These are phyloP conservation scores for Neosilurus hyrtlii DNA, from an alignment of 2,797 vertebrate genomes.

Conservation along the genomic window DNA sequence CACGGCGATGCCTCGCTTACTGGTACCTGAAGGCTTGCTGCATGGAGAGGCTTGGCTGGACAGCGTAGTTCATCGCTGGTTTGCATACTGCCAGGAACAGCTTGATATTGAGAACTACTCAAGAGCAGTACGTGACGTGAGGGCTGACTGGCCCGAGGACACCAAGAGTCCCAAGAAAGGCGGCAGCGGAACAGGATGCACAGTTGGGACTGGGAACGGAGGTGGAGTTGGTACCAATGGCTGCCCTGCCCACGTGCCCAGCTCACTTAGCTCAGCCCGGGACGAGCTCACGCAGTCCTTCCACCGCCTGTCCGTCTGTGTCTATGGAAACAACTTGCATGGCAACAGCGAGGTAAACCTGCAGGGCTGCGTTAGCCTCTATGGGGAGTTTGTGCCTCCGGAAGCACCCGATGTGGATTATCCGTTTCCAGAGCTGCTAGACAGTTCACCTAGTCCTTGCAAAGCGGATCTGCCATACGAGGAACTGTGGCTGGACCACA, in stretches of 20 bases:
- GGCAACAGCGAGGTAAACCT: constrained; percentile 96
- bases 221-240: constrained; percentile 75
- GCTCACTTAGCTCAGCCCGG: constrained; percentile 87
- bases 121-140: constrained; percentile 89
- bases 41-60: constrained; percentile 90
- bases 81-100: constrained; percentile 91
- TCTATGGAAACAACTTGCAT: constrained; percentile 94
- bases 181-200: constrained; percentile 59
- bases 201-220: constrained; percentile 60
- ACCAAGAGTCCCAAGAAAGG: constrained; percentile 91
- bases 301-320: constrained; percentile 93
- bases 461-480: constrained; percentile 90
- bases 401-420: constrained; percentile 84
- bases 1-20: constrained; percentile 79
- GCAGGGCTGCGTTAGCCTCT: constrained; percentile 87
- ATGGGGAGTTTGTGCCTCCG: constrained; percentile 83
- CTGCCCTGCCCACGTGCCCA: constrained; percentile 83
- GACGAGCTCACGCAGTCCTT: constrained; percentile 97
- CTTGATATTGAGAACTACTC: constrained; percentile 97
- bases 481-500: constrained; percentile 93
- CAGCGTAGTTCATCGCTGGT: constrained; percentile 91
- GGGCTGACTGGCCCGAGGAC: constrained; percentile 90
- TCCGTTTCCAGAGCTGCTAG: constrained; percentile 81
- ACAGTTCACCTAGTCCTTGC: constrained; percentile 66
- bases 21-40: constrained; percentile 86